A percentile compares a stretch with the other conserved stretches of the same genome.
phyloP scores from a whole-genome alignment of 2,797 vertebrate species.

The Phalanger gymnotis region DNA sequence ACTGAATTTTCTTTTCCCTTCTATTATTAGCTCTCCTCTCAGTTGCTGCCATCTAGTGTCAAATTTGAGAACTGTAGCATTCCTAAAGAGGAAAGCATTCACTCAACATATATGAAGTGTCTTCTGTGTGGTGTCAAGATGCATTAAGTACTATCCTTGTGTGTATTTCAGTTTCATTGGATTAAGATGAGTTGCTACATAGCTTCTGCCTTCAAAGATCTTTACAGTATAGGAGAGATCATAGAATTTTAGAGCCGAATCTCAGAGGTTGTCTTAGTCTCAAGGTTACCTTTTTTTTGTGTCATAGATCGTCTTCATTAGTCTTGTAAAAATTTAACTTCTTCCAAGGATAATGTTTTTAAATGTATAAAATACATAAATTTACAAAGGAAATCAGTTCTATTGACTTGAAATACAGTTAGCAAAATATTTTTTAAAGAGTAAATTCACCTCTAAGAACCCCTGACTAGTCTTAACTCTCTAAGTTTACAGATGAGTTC shows the following conservation, averaged over 20 bases:
- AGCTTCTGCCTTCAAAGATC: neutral
- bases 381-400: neutral
- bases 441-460: neutral
- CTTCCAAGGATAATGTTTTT: neutral
- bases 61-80: neutral
- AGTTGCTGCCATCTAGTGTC: neutral
- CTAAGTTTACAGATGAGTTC: neutral
- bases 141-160: neutral
- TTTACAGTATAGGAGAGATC: neutral
- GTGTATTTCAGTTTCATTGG: neutral
- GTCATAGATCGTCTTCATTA: neutral
- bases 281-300: neutral
- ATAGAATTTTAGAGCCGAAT: neutral
- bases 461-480: neutral
- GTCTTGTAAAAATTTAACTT: neutral
- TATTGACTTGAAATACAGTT: neutral
- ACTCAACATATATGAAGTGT: neutral
- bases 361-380: neutral
- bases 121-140: neutral
- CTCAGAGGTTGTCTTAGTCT: neutral
- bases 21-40: neutral
- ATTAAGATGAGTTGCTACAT: neutral
- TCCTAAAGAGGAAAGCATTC: neutral
- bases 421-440: neutral
- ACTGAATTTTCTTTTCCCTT: neutral